Evolutionary conservation across 2,797 vertebrate species (phyloP).

Genomic region (Falco cherrug): DNA sequence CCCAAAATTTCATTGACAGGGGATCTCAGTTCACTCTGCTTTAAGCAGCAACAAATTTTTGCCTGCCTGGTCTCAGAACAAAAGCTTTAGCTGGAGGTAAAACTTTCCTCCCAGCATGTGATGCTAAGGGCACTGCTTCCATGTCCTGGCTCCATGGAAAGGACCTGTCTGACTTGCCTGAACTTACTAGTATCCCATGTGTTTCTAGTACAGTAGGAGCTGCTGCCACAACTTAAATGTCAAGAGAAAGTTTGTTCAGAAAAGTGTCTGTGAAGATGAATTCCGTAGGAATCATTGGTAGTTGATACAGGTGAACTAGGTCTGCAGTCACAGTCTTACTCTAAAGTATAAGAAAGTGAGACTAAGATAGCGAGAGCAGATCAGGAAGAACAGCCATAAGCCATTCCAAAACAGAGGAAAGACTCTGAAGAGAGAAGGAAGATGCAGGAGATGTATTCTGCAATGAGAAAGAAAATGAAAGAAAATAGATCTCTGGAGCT

Average conservation of each 20-base stretch:
- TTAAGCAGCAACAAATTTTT: neutral
- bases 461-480: neutral
- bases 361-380: neutral
- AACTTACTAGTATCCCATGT: accelerated
- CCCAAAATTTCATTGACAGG: neutral
- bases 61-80: neutral
- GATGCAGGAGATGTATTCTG: neutral
- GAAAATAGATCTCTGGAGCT: neutral
- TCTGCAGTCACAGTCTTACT: neutral
- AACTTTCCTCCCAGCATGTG: neutral
- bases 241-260: neutral
- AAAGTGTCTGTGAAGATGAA: neutral
- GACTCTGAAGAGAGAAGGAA: neutral
- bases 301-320: neutral
- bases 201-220: neutral
- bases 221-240: neutral
- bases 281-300: neutral
- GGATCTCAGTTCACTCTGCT: neutral
- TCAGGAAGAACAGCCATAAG: neutral
- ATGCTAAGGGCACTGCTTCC: neutral
- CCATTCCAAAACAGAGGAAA: neutral
- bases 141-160: neutral
- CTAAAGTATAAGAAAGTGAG: neutral
- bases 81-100: neutral
- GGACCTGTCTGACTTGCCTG: neutral